Conservation (phyloP, 2,888 invertebrate species). For the Leucoma salicis region DNA sequence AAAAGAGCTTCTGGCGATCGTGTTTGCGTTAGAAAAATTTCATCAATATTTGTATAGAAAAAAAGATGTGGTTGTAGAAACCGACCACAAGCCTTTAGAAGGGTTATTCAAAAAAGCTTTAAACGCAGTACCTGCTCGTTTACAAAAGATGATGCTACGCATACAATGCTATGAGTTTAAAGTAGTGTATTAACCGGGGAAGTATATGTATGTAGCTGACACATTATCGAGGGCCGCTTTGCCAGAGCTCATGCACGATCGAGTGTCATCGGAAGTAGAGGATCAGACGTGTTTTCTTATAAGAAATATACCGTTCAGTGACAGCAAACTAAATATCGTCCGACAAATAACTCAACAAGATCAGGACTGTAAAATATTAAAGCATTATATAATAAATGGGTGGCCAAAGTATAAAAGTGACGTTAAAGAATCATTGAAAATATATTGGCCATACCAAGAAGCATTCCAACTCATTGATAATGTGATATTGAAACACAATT, state of each 20-base stretch:
- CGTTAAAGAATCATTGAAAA: not conserved
- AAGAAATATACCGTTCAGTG: slow-evolving; percentile 16
- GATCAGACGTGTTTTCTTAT: slow-evolving; percentile 21
- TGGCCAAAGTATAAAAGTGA: slow-evolving; percentile 26
- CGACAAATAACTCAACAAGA: slow-evolving; percentile 14
- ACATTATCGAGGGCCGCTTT: slow-evolving; percentile 28
- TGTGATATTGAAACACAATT: slow-evolving; percentile 25
- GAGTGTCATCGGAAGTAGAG: slow-evolving; percentile 12
- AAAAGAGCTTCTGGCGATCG: slow-evolving; percentile 37
- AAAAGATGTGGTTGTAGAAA: too few relatives aligned
- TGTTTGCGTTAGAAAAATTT: slow-evolving; percentile 30
- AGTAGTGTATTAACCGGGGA: slow-evolving; percentile 27
- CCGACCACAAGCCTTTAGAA: slow-evolving; percentile 37
- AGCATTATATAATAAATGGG: slow-evolving; percentile 20
- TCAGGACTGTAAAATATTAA: slow-evolving; percentile 11
- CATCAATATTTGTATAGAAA: slow-evolving; percentile 35
- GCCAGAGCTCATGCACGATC: slow-evolving; percentile 13
- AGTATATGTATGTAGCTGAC: slow-evolving; percentile 35
- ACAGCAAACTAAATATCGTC: slow-evolving; percentile 13
- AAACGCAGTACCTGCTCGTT: slow-evolving; percentile 19
- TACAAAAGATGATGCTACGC: slow-evolving; percentile 36
- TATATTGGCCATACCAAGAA: slow-evolving; percentile 16
- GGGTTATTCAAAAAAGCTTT: slow-evolving; percentile 30
- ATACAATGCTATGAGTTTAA: slow-evolving; percentile 28
- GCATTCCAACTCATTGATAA: slow-evolving; percentile 20